Evolutionary conservation across 2,888 invertebrate species (phyloP).

Genomic region (Apotomis turbidana): DNA sequence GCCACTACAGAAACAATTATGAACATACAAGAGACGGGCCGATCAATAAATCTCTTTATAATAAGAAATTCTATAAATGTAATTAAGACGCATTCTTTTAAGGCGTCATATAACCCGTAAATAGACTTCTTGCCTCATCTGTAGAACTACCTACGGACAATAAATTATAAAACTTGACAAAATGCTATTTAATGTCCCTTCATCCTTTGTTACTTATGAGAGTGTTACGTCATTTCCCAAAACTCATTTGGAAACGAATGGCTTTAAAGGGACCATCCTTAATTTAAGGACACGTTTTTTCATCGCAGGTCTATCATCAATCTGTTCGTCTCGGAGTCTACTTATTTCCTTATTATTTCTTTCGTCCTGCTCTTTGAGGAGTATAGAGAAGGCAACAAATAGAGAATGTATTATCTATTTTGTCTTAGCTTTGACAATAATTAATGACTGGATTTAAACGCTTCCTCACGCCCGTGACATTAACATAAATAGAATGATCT

Average conservation of each 20-base stretch:
- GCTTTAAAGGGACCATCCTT: constrained; percentile 68
- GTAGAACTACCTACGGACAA: constrained; percentile 60
- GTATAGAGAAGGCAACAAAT: constrained; percentile 75
- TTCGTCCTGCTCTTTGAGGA: constrained; percentile 74
- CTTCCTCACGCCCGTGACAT: constrained; percentile 85
- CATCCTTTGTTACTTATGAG: constrained; percentile 65
- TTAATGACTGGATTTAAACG: constrained; percentile 84
- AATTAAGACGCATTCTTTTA: constrained; percentile 57
- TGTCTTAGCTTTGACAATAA: constrained; percentile 82
- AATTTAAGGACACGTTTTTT: constrained; percentile 78
- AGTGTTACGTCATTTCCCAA: constrained; percentile 71
- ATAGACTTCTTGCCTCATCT: constrained; percentile 66
- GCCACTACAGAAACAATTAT: constrained; percentile 38
- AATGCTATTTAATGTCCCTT: constrained; percentile 76
- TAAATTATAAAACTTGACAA: constrained; percentile 79
- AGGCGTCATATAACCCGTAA: constrained; percentile 67
- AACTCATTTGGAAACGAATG: constrained; percentile 73
- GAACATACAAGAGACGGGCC: constrained; percentile 26
- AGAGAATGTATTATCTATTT: constrained; percentile 82
- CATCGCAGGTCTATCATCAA: constrained; percentile 73
- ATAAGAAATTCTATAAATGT: constrained; percentile 68
- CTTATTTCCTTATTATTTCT: constrained; percentile 77
- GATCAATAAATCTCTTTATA: constrained; percentile 49
- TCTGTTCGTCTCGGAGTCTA: constrained; percentile 68
- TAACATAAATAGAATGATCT: constrained; percentile 83